phyloP scores from a whole-genome alignment of 2,888 invertebrate species.

The Orchesellides sinensis region DNA sequence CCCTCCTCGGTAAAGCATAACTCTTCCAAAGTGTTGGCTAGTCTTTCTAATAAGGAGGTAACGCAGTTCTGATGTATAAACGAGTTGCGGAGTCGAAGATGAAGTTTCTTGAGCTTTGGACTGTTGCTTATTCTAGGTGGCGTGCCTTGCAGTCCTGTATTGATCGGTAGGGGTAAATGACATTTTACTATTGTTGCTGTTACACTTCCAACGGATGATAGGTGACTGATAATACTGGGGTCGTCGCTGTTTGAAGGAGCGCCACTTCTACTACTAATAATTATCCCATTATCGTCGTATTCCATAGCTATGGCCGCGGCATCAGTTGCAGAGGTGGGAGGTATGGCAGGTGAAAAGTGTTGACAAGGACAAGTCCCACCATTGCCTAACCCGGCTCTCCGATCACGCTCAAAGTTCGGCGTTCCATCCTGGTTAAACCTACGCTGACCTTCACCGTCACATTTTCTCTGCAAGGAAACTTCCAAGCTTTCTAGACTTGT shows the following conservation, averaged over 20 bases:
- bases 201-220: neutral
- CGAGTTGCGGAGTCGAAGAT: slow-evolving; percentile 59
- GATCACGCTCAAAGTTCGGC: slow-evolving; percentile 49
- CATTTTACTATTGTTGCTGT: slow-evolving; percentile 19
- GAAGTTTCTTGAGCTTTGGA: slow-evolving; percentile 59
- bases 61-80: slow-evolving; percentile 57
- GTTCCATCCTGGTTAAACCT: slow-evolving; percentile 38
- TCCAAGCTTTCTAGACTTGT: slow-evolving; percentile 57
- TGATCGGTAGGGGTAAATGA: slow-evolving; percentile 55
- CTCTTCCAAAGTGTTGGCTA: slow-evolving; percentile 50
- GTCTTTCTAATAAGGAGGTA: slow-evolving; percentile 58
- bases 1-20: slow-evolving; percentile 55
- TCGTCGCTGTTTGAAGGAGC: neutral
- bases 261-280: neutral
- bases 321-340: neutral
- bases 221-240: slow-evolving; percentile 16
- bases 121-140: slow-evolving; percentile 51
- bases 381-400: slow-evolving; percentile 37
- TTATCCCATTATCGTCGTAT: too few species aligned
- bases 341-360: slow-evolving; percentile 23
- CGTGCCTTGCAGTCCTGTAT: slow-evolving; percentile 20
- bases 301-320: too few species aligned
- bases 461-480: slow-evolving; percentile 55
- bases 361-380: slow-evolving; percentile 56
- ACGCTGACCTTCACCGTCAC: slow-evolving; percentile 47